Base-by-base conservation (phyloP, 2,797 vertebrate species). In the Acipenser transmontanus region DNA sequence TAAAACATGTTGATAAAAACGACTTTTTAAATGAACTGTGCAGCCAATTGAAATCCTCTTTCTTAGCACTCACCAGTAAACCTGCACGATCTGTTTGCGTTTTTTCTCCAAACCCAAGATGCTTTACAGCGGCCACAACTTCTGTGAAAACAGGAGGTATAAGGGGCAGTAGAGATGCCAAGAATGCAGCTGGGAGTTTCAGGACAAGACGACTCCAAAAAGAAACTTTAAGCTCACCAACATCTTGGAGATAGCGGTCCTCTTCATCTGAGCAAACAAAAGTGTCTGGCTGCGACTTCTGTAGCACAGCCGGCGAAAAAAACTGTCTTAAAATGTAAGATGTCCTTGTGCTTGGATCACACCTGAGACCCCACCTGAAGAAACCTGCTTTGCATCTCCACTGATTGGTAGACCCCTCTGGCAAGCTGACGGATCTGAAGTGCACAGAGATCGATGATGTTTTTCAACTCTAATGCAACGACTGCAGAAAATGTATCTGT, bases 101-200 rank as follows among this genome's bases (percentile, higher is more conserved):
- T 2, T 61, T 8, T 61, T 61, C 11, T n/a, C 60, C 7, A 6
- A 47, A 12, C 60, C 20, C 9, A 9, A 34, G 7, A 47, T 34
- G 47, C 60, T 61, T n/a, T 47, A 9, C 60, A 34, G 60, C 7
- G 60, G 60, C 17, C 60, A 61, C 14, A 61, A 61, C 60, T 61
- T 61, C 11, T 61, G 60, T 13, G 54, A 7, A 57, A 57, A 57
- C 54, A 57, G 54, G 60, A 34, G 0, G 60, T 54, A 61, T 9
- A 61, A 9, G 17, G 60, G 14, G 6, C 7, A 8, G 12, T 61
- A 61, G 9, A 34, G 17, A 9, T 61, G 60, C 60, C 60, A 20
- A 17, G 60, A 61, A 9, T 61, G 60, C 11, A 17, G 5, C 17
- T 61, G 60, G 60, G 20, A 20, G 7, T 61, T 47, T 9, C 17